Percentiles rank a stretch among this genome's conserved stretches.
phyloP scores from a whole-genome alignment of 2,797 vertebrate genomes.

The Eospalax fontanierii region DNA sequence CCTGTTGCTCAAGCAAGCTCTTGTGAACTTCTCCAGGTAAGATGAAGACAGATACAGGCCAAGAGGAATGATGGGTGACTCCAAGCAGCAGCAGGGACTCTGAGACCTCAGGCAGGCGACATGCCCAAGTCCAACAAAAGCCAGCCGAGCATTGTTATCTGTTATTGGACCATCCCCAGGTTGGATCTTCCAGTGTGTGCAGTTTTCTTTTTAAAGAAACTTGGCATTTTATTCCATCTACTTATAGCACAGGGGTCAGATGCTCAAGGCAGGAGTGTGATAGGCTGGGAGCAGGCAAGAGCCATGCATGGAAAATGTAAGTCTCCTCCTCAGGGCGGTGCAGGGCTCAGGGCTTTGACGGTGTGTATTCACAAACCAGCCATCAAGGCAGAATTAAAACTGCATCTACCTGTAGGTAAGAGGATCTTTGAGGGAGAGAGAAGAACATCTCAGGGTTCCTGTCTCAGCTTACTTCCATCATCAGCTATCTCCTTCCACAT shows the following conservation, averaged over 20 bases:
- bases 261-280: slow-evolving; percentile 51
- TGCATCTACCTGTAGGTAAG: neutral
- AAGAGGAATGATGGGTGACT: slow-evolving; percentile 38
- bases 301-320: neutral
- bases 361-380: slow-evolving; percentile 54
- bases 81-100: neutral
- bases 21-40: slow-evolving; percentile 60
- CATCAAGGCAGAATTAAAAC: slow-evolving; percentile 10
- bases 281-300: slow-evolving; percentile 38
- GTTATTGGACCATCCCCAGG: slow-evolving; percentile 21
- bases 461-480: neutral
- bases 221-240: slow-evolving; percentile 73
- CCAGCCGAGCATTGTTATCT: neutral
- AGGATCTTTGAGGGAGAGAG: neutral
- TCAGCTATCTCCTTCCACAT: neutral
- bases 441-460: neutral
- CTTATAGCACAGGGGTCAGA: slow-evolving; percentile 70
- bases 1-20: neutral
- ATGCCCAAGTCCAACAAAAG: neutral
- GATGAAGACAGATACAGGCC: slow-evolving; percentile 48
- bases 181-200: neutral
- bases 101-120: neutral
- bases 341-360: neutral
- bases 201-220: slow-evolving; percentile 80
- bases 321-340: slow-evolving; percentile 58